Percentiles rank a stretch among this genome's conserved stretches.
These are phyloP conservation scores for Cottus gobio DNA, from an alignment of 2,113 vertebrate species.

Conservation along the genomic window DNA sequence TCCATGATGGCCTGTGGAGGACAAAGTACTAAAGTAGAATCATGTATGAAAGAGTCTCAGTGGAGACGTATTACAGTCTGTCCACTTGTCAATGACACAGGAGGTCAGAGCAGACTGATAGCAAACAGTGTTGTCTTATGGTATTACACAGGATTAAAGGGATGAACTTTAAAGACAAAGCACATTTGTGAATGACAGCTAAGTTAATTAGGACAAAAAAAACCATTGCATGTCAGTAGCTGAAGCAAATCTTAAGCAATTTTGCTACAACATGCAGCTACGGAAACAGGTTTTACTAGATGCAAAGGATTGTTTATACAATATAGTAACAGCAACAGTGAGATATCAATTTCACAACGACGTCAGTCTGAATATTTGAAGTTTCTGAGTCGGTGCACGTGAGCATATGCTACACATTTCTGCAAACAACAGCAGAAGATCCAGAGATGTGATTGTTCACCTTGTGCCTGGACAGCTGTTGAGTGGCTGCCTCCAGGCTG, in stretches of 20 bases:
- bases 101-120: constrained; percentile 28
- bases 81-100: constrained; percentile 8
- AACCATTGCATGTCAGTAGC: not conserved
- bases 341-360: not conserved
- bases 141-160: not conserved
- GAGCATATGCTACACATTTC: not conserved
- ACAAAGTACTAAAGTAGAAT: constrained; percentile 37
- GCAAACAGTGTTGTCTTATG: constrained; percentile 3
- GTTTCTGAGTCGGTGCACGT: not conserved
- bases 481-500: constrained; percentile 91
- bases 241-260: not conserved
- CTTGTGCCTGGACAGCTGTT: constrained; percentile 96
- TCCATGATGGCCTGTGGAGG: constrained; percentile 94
- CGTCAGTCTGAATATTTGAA: not conserved
- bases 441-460: constrained; percentile 72
- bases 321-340: not conserved
- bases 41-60: constrained; percentile 29
- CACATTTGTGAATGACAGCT: not conserved
- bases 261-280: not conserved
- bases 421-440: constrained; percentile 9
- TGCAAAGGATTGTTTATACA: not conserved
- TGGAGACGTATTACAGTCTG: constrained; percentile 9
- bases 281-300: not conserved
- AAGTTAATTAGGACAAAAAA: not conserved
- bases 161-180: not conserved